These are phyloP conservation scores for Lepetodrilus schrolli DNA, from an alignment of 2,888 invertebrate species.

Conservation along the genomic window DNA sequence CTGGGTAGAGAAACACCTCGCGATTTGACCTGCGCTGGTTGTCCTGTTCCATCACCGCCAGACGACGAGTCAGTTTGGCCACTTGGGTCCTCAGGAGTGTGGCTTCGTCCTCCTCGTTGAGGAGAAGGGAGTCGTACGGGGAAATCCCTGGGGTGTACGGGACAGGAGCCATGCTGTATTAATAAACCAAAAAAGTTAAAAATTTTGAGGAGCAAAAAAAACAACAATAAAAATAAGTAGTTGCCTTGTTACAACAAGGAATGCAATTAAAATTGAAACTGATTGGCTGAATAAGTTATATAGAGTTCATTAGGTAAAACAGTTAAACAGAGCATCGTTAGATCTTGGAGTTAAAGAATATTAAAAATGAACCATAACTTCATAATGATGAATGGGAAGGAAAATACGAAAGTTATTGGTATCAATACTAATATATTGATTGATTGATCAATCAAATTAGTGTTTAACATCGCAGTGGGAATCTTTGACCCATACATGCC, in stretches of 20 bases:
- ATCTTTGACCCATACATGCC: too few species aligned
- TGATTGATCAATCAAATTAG: too few species aligned
- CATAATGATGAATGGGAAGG: too few species aligned
- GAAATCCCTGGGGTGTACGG: constrained; percentile 59
- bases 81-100: constrained; percentile 79
- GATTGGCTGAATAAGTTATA: background rate
- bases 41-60: constrained; percentile 90
- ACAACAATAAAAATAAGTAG: background rate
- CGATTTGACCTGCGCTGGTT: constrained; percentile 88
- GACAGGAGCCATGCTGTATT: constrained; percentile 41
- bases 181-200: background rate
- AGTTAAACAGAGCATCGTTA: too few species aligned
- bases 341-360: too few species aligned
- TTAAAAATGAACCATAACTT: too few species aligned
- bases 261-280: background rate
- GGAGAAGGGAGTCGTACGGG: constrained; percentile 60
- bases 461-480: too few species aligned
- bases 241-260: background rate
- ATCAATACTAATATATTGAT: too few species aligned
- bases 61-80: constrained; percentile 89
- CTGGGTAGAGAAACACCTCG: constrained; percentile 88
- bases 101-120: constrained; percentile 63
- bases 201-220: background rate
- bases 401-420: too few species aligned
- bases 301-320: background rate